A percentile compares a stretch with the other conserved stretches of the same genome.
These are phyloP conservation scores for Osmerus eperlanus DNA, from an alignment of 2,113 vertebrate genomes.

Conservation along the genomic window DNA sequence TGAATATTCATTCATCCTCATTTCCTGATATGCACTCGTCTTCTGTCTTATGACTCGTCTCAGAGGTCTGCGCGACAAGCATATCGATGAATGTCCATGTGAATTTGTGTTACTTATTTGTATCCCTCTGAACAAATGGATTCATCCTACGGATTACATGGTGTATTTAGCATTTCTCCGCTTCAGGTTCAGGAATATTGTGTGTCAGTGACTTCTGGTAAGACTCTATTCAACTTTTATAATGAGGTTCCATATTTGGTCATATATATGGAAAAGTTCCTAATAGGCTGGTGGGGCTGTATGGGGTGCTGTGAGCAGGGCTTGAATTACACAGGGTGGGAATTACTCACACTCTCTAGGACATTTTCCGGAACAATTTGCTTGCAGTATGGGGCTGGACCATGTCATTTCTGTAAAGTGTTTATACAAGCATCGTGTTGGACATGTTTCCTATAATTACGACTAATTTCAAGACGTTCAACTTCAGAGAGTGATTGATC, in stretches of 20 bases:
- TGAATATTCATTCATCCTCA: constrained; percentile 55
- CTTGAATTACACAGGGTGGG: background rate
- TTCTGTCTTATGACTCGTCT: background rate
- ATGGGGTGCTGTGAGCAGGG: background rate
- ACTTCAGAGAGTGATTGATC: too few species aligned
- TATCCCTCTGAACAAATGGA: too few species aligned
- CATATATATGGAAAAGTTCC: background rate
- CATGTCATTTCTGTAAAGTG: too few species aligned
- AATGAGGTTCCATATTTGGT: background rate
- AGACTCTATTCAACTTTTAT: background rate
- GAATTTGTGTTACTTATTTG: too few species aligned
- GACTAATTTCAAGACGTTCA: too few species aligned
- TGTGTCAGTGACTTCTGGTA: background rate
- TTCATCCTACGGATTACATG: too few species aligned
- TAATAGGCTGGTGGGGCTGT: background rate
- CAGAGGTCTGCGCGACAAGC: too few species aligned
- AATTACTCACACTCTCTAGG: constrained; percentile 2
- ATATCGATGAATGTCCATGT: too few species aligned
- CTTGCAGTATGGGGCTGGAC: too few species aligned
- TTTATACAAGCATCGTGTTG: too few species aligned
- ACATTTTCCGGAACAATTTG: background rate
- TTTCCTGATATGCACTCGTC: background rate
- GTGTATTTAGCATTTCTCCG: too few species aligned
- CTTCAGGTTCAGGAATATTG: background rate
- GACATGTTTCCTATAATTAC: too few species aligned